Evolutionary conservation across 92 coral and sea anemone species (phyloP).

Genomic region (Diadumene lineata): DNA sequence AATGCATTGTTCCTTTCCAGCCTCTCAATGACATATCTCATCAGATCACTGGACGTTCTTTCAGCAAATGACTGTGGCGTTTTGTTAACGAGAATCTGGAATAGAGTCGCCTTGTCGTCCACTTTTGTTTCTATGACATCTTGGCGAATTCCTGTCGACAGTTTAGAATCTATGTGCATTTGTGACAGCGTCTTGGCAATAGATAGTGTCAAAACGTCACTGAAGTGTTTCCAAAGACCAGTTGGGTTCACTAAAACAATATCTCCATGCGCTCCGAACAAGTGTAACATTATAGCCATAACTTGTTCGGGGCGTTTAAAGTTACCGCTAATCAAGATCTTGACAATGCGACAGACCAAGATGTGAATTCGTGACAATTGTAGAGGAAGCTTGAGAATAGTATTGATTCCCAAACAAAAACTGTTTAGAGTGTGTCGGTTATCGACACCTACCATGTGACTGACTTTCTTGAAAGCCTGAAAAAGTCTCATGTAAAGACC

Average conservation of each 20-base stretch:
- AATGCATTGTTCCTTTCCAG: background rate
- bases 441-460: background rate
- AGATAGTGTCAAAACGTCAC: background rate
- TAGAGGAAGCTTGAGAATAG: constrained; percentile 4
- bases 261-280: constrained; percentile 8
- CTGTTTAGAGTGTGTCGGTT: background rate
- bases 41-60: constrained; percentile 11
- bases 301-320: constrained; percentile 4
- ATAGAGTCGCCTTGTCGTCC: background rate
- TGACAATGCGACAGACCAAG: background rate
- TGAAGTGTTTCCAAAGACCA: constrained; percentile 1
- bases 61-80: constrained; percentile 6
- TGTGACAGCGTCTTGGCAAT: background rate
- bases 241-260: background rate
- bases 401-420: background rate
- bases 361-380: background rate
- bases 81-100: background rate
- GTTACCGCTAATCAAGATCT: background rate
- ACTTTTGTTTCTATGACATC: background rate
- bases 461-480: background rate
- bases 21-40: background rate
- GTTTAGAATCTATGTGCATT: background rate
- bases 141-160: background rate
- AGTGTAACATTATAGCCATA: constrained; percentile 15
- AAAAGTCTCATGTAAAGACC: background rate